Evolutionary conservation across 2,888 invertebrate genomes (phyloP).

Genomic region (Pyrochroa serraticornis): DNA sequence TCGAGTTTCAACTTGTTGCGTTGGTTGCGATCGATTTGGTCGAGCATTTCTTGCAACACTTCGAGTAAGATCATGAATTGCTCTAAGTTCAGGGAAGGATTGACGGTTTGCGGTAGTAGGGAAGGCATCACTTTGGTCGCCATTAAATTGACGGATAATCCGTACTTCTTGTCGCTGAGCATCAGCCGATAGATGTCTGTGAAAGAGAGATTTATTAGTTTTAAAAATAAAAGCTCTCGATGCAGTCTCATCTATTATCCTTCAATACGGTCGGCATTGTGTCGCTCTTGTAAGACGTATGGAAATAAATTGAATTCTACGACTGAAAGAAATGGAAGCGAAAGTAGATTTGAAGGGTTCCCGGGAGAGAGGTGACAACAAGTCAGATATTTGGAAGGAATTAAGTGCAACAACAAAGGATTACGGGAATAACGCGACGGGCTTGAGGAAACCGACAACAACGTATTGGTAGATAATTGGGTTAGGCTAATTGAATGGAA

Average conservation of each 20-base stretch:
- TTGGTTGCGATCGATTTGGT: slow-evolving; percentile 86
- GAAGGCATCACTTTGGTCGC: slow-evolving; percentile 93
- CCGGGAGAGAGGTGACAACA: no score
- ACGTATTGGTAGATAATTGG: no score
- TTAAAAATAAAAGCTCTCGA: neutral
- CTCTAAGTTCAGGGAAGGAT: slow-evolving; percentile 82
- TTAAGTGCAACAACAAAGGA: no score
- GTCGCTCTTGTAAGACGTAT: no score
- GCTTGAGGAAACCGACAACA: no score
- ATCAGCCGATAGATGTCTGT: slow-evolving; percentile 91
- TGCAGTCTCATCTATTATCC: neutral
- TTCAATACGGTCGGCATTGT: neutral
- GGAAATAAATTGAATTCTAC: no score
- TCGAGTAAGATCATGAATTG: slow-evolving; percentile 81
- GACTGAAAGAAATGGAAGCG: no score
- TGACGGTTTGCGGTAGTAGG: slow-evolving; percentile 89
- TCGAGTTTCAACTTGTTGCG: slow-evolving; percentile 88
- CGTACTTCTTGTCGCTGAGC: slow-evolving; percentile 89
- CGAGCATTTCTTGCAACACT: slow-evolving; percentile 91
- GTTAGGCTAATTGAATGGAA: no score
- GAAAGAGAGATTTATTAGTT: slow-evolving; percentile 32
- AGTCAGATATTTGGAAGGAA: no score
- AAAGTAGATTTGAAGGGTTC: no score
- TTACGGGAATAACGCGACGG: no score
- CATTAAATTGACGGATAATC: slow-evolving; percentile 87